Base-by-base conservation (phyloP, 2,113 vertebrate genomes). In the Microtus richardsoni region DNA sequence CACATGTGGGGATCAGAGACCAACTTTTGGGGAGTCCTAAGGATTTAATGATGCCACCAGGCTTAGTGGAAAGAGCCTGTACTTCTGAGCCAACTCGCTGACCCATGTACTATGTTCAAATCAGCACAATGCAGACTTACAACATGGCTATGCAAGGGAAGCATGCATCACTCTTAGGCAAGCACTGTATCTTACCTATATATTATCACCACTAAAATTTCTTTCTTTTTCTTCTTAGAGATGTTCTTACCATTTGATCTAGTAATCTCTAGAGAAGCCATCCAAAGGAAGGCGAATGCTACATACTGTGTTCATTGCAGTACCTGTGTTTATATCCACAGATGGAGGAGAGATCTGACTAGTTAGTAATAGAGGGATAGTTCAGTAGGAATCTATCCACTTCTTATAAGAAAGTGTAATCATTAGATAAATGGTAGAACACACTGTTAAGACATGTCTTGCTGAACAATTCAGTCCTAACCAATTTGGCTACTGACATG, bases 241-340 rank as follows among this genome's bases (percentile, higher is more conserved):
- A 62, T 47, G 19, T 36, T 4, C 47, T 96, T 36, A 70, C 78
- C 19, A 79, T 93, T 95, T 96, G 71, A 93, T 19, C 11, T 91
- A 33, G 39, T 49, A 60, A 89, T 89, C 70, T 89, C 41, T 12
- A 85, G 52, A 26, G 75, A 94, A 80, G 85, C 93, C 89, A 93
- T 71, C 80, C 88, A 88, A 90, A 86, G 17, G 44, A 92, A 95
- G 17, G 22, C 66, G 68, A 92, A 74, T 88, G 6, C 22, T 91
- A 1, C 58, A 39, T 82, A 91, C 94, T 75, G 95, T 93, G 84
- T 91, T 93, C 84, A 44, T 66, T 88, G 41, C 33, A 77, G 58
- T 77, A 47, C 83, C 83, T 97, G 41, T 88, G 30, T 89, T 95
- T 80, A 26, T 62, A 96, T 75, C 39, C 60, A 22, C 47, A 73